Conservation (phyloP, 37 sponge, comb jelly and placozoan genomes). For the Geodia barretti region DNA sequence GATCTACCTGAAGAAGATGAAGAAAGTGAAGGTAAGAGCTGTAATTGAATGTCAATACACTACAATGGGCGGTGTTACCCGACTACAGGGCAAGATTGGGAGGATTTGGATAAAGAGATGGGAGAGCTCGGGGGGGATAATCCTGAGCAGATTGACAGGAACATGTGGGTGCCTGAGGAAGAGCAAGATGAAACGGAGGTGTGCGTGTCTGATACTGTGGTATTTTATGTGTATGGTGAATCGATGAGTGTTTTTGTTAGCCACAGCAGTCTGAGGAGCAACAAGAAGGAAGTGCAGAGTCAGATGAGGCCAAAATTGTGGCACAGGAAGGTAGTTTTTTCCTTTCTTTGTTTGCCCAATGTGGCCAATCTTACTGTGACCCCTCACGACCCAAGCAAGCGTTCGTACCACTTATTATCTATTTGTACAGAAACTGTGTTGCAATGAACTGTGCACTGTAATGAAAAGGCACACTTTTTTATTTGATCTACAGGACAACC, state of each 20-base stretch:
- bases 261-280: conserved; percentile 7
- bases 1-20: conserved; percentile 33
- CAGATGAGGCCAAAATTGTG: conserved; percentile 53
- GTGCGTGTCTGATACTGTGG: not conserved
- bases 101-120: conserved; percentile 52
- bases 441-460: too few relatives aligned
- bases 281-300: conserved; percentile 51
- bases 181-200: conserved; percentile 34
- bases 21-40: conserved; percentile 1
- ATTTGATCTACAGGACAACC: too few relatives aligned
- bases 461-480: not conserved
- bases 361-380: too few relatives aligned
- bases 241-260: not conserved
- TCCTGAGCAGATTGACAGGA: conserved; percentile 63
- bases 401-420: not conserved
- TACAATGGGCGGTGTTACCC: not conserved
- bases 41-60: not conserved
- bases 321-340: conserved; percentile 57
- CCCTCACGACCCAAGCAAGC: too few relatives aligned
- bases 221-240: not conserved
- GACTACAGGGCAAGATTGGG: conserved; percentile 12
- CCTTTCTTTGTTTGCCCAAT: not conserved
- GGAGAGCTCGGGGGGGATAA: conserved; percentile 54
- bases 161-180: conserved; percentile 87
- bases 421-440: not conserved